Conservation (phyloP, 2,888 invertebrate species). For the Leptogaster cylindrica region DNA sequence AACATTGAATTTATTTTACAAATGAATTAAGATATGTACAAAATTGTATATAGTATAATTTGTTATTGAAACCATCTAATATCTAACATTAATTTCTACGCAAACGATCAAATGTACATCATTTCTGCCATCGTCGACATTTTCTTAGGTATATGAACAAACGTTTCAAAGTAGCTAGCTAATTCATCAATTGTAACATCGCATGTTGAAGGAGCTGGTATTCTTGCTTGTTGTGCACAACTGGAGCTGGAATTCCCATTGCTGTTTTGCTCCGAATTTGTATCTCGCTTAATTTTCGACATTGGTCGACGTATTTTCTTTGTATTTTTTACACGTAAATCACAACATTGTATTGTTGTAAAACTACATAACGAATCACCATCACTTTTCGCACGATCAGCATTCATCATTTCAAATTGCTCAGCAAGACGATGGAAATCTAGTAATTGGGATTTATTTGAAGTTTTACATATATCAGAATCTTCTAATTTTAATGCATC, state of each 20-base stretch:
- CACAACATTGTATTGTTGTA: conserved; percentile 50
- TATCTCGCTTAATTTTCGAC: conserved; percentile 24
- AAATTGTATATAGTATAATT: conserved; percentile 31
- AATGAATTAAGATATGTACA: conserved; percentile 13
- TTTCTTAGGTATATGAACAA: conserved; percentile 95
- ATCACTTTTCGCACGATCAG: background rate
- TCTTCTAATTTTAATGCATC: conserved; percentile 40
- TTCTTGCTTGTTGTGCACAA: conserved; percentile 82
- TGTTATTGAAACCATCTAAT: conserved; percentile 21
- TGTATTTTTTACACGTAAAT: conserved; percentile 21
- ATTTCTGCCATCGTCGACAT: conserved; percentile 98
- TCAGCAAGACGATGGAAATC: background rate
- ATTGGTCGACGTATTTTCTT: conserved; percentile 36
- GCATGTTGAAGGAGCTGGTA: conserved; percentile 61
- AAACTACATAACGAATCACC: conserved; percentile 45
- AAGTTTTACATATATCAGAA: background rate
- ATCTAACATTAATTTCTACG: conserved; percentile 1
- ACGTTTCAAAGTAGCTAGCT: conserved; percentile 93
- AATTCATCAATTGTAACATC: conserved; percentile 94
- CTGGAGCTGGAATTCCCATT: conserved; percentile 56
- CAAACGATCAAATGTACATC: conserved; percentile 86
- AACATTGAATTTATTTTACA: conserved; percentile 22
- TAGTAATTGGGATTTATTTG: background rate
- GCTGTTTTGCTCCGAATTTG: conserved; percentile 12
- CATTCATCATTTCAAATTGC: background rate